phyloP scores from a whole-genome alignment of 2,797 vertebrate species.

The Eulemur rubriventer region DNA sequence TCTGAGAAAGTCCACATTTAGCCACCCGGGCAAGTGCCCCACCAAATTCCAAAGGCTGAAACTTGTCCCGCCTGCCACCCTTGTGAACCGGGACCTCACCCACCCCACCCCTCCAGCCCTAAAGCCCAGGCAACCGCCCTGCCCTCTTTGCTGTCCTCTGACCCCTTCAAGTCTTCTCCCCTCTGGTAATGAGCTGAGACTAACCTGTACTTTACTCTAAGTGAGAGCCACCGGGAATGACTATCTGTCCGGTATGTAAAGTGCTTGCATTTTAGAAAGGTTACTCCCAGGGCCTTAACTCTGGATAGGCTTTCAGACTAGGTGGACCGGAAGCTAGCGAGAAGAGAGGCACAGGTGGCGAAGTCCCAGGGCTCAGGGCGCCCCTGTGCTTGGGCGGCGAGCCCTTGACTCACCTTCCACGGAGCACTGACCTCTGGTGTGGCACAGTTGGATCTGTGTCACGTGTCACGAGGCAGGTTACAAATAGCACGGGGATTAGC shows the following conservation, averaged over 20 bases:
- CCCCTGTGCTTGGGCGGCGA: not conserved
- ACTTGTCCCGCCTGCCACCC: not conserved
- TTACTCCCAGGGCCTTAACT: not conserved
- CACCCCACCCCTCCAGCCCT: not conserved
- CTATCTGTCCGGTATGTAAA: not conserved
- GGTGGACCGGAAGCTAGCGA: not conserved
- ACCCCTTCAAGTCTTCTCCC: not conserved
- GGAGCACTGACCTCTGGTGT: conserved; percentile 38
- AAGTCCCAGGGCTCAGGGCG: not conserved
- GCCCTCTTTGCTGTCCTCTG: not conserved
- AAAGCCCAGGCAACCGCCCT: not conserved
- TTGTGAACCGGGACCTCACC: not conserved
- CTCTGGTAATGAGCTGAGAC: not conserved
- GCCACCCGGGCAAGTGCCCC: not conserved
- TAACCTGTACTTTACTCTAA: not conserved
- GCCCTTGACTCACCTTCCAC: conserved; percentile 42
- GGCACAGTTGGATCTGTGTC: conserved; percentile 33
- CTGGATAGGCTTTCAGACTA: not conserved
- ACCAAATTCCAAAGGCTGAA: not conserved
- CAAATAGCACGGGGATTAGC: conserved; percentile 63
- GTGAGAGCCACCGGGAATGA: not conserved
- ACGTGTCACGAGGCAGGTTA: conserved; percentile 52
- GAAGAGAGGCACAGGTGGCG: not conserved
- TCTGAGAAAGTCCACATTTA: not conserved
- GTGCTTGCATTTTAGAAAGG: not conserved